These are phyloP conservation scores for Octopus bimaculoides DNA, from an alignment of 1,140 invertebrate species.

Conservation along the genomic window DNA sequence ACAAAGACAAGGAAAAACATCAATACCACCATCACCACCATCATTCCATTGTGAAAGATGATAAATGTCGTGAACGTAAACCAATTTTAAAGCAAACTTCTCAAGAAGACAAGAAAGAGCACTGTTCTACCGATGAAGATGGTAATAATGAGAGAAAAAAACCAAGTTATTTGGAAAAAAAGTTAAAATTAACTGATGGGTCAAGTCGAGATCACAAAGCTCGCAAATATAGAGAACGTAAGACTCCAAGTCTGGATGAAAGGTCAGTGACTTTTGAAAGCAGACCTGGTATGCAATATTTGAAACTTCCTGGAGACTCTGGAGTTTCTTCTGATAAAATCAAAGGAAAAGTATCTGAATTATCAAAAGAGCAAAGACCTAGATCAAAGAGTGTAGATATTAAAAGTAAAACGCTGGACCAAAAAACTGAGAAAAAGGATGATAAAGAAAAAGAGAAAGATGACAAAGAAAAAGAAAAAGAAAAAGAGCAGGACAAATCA, in stretches of 20 bases:
- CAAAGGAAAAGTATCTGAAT: background rate
- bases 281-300: background rate
- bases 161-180: constrained; percentile 1
- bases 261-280: background rate
- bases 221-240: constrained; percentile 7
- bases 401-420: background rate
- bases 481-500: background rate
- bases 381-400: constrained; percentile 6
- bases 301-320: background rate
- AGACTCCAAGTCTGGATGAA: constrained; percentile 8
- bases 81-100: background rate
- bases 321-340: background rate
- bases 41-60: background rate
- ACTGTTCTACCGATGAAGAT: background rate
- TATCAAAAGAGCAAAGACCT: constrained; percentile 1
- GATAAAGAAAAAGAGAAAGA: background rate
- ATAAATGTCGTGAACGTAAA: background rate
- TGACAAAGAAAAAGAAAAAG: background rate
- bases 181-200: background rate
- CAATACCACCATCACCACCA: background rate
- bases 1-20: constrained; percentile 9
- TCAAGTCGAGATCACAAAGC: constrained; percentile 4
- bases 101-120: background rate
- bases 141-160: background rate
- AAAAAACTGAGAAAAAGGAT: background rate